Base-by-base conservation (phyloP, 2,113 vertebrate genomes). In the Oceanites oceanicus region DNA sequence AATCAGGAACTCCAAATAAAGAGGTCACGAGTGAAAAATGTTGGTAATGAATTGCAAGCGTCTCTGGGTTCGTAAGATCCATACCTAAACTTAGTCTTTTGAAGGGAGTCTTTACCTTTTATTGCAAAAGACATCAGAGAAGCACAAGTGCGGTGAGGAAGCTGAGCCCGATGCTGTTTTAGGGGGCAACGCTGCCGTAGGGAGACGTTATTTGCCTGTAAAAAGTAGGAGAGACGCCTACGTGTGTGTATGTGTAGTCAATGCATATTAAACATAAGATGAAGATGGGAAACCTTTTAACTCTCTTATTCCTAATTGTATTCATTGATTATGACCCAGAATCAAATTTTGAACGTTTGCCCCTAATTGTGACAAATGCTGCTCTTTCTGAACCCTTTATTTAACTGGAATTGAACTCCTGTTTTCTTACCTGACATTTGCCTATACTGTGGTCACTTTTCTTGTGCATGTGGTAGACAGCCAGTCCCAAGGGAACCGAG, bases 1-100 rank as follows among this genome's bases (percentile, higher is more conserved):
- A 97, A 93, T 68, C 15, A 2, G 83, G 94, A 93, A 72, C 92
- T 96, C 92, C 76, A 73, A 94, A 91, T 92, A 78, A 91, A 97
- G 92, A 71, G 90, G 95, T 96, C 93, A 81, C 4, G 5, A 88
- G 87, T 88, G 96, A 92, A 94, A 62, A 91, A 91, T 80, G 94
- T 42, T 82, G 77, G 91, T 84, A 29, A 88, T 89, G 91, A 96
- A 92, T 96, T 85, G 56, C 83, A 53, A 90, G 79, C 7, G 10
- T 89, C 87, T 59, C 40, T 44, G 75, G 45, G 42, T 86, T 95
- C 56, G 2, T 52, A 53, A 50, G 70, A 75, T 77, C 89, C 8
- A 4, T 61, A 86, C 71, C 47, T 83, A 18, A 80, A 56, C 19
- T 42, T 9, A 29, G 34, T 16, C 86, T 86, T 94, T 74, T 71